Percentiles rank a stretch among this genome's conserved stretches.
These are phyloP conservation scores for Telmatherina bonti DNA, from an alignment of 2,797 vertebrate genomes.

Conservation along the genomic window DNA sequence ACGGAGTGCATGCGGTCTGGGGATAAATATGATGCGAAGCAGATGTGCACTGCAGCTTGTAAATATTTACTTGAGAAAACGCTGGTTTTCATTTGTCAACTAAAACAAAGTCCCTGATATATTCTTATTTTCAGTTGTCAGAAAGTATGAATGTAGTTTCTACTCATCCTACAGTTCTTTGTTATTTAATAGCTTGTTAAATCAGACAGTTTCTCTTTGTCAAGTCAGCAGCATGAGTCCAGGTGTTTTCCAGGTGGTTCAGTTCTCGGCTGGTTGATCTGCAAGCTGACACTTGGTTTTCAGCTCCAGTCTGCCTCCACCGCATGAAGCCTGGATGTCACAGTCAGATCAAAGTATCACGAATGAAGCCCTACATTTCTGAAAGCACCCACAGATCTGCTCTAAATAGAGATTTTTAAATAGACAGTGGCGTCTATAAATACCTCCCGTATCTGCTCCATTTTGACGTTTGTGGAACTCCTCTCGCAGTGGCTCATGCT, in stretches of 20 bases:
- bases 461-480: conserved; percentile 73
- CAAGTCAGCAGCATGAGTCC: conserved; percentile 12
- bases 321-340: conserved; percentile 26
- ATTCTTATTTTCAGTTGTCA: neutral
- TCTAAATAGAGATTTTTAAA: conserved; percentile 75
- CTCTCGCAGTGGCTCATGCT: conserved; percentile 52
- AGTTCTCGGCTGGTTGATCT: too few species aligned
- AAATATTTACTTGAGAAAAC: conserved; percentile 53
- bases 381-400: conserved; percentile 49
- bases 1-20: neutral
- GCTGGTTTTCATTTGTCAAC: conserved; percentile 27
- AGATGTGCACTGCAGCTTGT: conserved; percentile 48
- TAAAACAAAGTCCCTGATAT: conserved; percentile 15
- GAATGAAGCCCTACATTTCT: conserved; percentile 59
- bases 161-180: neutral
- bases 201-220: neutral
- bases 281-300: neutral
- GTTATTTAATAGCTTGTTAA: neutral
- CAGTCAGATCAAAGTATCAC: conserved; percentile 51
- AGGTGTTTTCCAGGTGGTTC: neutral
- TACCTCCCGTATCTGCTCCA: conserved; percentile 65
- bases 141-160: neutral
- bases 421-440: conserved; percentile 76
- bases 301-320: neutral
- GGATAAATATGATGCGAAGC: conserved; percentile 40